These are phyloP conservation scores for Pachliopta kotzebuea DNA, from an alignment of 2,888 invertebrate genomes.

Conservation along the genomic window DNA sequence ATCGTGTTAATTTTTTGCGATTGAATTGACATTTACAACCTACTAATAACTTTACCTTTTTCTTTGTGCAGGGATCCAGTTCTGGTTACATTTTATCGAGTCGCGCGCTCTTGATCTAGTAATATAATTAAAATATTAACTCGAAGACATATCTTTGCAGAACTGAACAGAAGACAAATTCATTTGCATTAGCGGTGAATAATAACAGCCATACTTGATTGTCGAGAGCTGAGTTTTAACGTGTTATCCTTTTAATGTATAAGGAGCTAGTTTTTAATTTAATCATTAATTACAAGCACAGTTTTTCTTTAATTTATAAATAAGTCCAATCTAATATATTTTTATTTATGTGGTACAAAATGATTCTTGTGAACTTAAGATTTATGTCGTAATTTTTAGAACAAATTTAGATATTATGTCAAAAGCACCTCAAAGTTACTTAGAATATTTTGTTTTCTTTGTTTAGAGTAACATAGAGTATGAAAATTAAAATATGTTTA, in stretches of 20 bases:
- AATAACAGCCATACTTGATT: neutral
- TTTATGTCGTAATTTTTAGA: too few relatives aligned
- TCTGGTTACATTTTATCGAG: constrained; percentile 36
- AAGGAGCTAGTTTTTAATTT: too few relatives aligned
- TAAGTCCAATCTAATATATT: too few relatives aligned
- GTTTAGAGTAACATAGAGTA: neutral
- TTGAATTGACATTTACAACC: constrained; percentile 34
- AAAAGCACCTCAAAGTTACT: too few relatives aligned
- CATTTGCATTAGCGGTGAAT: too few relatives aligned
- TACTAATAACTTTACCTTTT: constrained; percentile 28
- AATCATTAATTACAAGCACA: too few relatives aligned
- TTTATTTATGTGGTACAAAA: too few relatives aligned
- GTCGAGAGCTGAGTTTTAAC: neutral
- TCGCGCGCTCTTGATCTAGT: neutral
- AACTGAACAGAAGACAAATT: neutral
- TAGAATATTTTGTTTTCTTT: neutral
- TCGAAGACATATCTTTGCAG: constrained; percentile 41
- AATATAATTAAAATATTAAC: neutral
- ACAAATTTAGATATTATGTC: too few relatives aligned
- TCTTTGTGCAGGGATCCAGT: constrained; percentile 29
- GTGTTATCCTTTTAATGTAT: too few relatives aligned
- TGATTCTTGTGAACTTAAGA: too few relatives aligned
- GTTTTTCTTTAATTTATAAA: too few relatives aligned
- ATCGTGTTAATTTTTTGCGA: constrained; percentile 45
- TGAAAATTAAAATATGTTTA: too few relatives aligned